Conservation (phyloP, 2,113 vertebrate species). For the Dascyllus trimaculatus region DNA sequence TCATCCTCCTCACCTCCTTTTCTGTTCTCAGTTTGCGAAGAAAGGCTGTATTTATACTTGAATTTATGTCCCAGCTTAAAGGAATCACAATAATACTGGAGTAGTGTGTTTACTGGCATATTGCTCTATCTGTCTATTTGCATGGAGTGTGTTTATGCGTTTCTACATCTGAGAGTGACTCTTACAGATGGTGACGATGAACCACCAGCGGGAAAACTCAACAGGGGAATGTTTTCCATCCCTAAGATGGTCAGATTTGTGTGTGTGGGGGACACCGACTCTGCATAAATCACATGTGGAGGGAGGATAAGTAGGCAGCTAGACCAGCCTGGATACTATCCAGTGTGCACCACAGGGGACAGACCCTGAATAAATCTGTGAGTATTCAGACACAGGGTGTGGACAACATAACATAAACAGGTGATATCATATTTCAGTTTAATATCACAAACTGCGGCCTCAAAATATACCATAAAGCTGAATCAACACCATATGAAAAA, state of each 20-base stretch:
- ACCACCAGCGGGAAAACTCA: slow-evolving; percentile 60
- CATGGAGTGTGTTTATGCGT: slow-evolving; percentile 59
- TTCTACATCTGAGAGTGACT: slow-evolving; percentile 58
- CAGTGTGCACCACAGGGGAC: slow-evolving; percentile 40
- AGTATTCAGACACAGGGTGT: slow-evolving; percentile 34
- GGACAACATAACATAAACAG: slow-evolving; percentile 17
- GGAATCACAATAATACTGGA: neutral
- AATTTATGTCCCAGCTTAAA: neutral
- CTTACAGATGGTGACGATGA: slow-evolving; percentile 62
- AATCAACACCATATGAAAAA: no score
- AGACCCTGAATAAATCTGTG: slow-evolving; percentile 51
- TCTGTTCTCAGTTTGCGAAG: neutral
- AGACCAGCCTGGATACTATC: slow-evolving; percentile 57
- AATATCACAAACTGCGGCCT: neutral
- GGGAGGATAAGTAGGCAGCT: slow-evolving; percentile 66
- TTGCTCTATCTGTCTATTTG: slow-evolving; percentile 46
- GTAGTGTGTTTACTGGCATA: slow-evolving; percentile 20
- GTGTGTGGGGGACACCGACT: slow-evolving; percentile 66
- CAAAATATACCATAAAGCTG: no score
- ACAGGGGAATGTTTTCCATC: slow-evolving; percentile 82
- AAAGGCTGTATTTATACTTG: slow-evolving; percentile 2
- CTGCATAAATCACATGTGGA: slow-evolving; percentile 71
- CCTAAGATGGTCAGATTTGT: slow-evolving; percentile 84
- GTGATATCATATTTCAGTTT: neutral
- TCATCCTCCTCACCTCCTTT: neutral